Evolutionary conservation across 2,888 invertebrate species (phyloP).

Genomic region (Rotaria macrura): DNA sequence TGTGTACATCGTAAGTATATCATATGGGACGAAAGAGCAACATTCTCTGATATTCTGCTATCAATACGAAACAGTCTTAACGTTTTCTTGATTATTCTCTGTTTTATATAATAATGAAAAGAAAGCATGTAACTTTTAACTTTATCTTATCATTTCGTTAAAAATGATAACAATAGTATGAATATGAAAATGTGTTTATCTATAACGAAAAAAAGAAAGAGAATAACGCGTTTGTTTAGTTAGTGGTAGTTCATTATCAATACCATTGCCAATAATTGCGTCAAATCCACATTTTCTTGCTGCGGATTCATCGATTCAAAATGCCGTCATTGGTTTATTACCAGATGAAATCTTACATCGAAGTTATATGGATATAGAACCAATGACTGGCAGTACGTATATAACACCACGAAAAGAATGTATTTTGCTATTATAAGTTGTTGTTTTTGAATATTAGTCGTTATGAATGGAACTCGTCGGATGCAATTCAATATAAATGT

Average conservation of each 20-base stretch:
- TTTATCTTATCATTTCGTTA: no score
- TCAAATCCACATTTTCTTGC: slow-evolving; percentile 44
- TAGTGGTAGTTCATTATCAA: slow-evolving; percentile 34
- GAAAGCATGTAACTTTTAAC: no score
- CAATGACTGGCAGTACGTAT: slow-evolving; percentile 18
- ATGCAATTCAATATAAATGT: slow-evolving; percentile 29
- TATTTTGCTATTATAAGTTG: no score
- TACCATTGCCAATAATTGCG: slow-evolving; percentile 38
- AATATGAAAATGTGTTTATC: no score
- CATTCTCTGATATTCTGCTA: no score
- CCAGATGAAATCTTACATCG: slow-evolving; percentile 5
- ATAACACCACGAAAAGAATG: background rate
- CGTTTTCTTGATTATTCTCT: no score
- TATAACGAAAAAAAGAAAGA: no score
- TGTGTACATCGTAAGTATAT: slow-evolving; percentile 36
- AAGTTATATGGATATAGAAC: slow-evolving; percentile 18
- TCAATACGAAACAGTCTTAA: no score
- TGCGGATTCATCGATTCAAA: slow-evolving; percentile 37
- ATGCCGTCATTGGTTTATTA: slow-evolving; percentile 2
- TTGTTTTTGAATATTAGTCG: background rate
- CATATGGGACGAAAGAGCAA: no score
- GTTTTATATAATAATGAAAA: no score
- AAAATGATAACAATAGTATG: no score
- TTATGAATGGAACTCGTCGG: slow-evolving; percentile 29
- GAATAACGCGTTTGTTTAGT: background rate